Conservation (phyloP, 2,797 vertebrate species). For the Oceanodroma leucorhoa region DNA sequence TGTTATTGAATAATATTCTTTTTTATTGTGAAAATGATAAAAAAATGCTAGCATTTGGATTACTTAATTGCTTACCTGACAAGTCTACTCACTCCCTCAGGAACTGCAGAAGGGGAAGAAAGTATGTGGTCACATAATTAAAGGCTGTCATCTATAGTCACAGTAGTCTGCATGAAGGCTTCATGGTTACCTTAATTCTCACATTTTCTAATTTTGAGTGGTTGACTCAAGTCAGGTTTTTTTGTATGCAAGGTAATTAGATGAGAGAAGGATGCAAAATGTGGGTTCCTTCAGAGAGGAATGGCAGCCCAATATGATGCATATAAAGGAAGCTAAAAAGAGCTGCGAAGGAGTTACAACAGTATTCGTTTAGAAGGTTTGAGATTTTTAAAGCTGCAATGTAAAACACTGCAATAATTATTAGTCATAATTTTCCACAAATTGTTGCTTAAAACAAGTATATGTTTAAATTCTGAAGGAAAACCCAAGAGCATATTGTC, state of each 20-base stretch:
- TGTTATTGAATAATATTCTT: not conserved
- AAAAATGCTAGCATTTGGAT: not conserved
- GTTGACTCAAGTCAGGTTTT: not conserved
- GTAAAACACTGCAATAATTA: not conserved
- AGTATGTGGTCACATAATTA: not conserved
- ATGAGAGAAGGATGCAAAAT: not conserved
- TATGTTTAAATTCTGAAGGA: not conserved
- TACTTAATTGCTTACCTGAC: slow-evolving; percentile 5
- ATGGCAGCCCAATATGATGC: not conserved
- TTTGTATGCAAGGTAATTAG: not conserved
- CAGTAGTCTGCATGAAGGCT: not conserved
- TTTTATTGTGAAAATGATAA: not conserved
- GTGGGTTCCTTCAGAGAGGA: not conserved
- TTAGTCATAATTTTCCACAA: not conserved
- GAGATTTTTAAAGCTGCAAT: not conserved
- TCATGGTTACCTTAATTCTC: not conserved
- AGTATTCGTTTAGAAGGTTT: not conserved
- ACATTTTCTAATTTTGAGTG: not conserved
- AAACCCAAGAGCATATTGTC: not conserved
- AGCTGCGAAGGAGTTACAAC: not conserved
- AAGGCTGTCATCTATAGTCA: not conserved
- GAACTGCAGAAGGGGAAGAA: not conserved
- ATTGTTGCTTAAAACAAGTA: not conserved
- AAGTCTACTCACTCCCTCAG: not conserved
- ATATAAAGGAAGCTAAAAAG: not conserved